A percentile compares a stretch with the other conserved stretches of the same genome.
phyloP scores from a whole-genome alignment of 2,797 vertebrate species.

The Sphenodon punctatus region DNA sequence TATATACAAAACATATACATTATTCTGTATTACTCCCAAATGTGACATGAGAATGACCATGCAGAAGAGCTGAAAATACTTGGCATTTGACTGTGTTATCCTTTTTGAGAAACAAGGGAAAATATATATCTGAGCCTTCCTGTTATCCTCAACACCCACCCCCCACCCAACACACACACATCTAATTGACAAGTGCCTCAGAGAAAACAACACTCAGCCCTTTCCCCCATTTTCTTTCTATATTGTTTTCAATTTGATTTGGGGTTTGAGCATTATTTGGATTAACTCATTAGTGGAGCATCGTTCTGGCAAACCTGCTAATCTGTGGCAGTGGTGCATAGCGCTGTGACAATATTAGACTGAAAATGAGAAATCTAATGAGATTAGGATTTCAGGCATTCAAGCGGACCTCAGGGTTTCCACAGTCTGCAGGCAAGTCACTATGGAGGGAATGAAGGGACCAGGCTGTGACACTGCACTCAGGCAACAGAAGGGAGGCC shows the following conservation, averaged over 20 bases:
- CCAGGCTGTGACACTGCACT: background rate
- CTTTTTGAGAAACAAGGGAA: conserved; percentile 47
- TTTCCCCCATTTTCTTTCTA: conserved; percentile 43
- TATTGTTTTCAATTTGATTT: conserved; percentile 78
- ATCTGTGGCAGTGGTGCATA: conserved; percentile 76
- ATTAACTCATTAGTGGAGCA: conserved; percentile 80
- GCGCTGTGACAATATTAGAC: conserved; percentile 69
- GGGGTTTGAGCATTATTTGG: conserved; percentile 79
- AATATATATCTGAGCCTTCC: background rate
- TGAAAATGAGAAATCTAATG: conserved; percentile 79
- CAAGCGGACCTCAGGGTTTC: conserved; percentile 48
- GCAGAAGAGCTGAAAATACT: background rate
- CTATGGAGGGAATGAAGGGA: background rate
- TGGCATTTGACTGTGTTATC: conserved; percentile 19
- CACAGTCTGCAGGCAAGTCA: conserved; percentile 36
- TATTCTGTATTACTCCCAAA: conserved; percentile 62
- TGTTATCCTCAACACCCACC: background rate
- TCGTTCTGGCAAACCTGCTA: conserved; percentile 72
- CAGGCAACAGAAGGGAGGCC: background rate
- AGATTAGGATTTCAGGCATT: conserved; percentile 69
- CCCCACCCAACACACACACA: too few species aligned
- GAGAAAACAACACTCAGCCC: conserved; percentile 10
- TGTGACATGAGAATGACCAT: conserved; percentile 24
- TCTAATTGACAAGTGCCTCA: conserved; percentile 31
- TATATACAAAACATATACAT: conserved; percentile 33